These are phyloP conservation scores for Erynnis tages DNA, from an alignment of 2,888 invertebrate species.

Conservation along the genomic window DNA sequence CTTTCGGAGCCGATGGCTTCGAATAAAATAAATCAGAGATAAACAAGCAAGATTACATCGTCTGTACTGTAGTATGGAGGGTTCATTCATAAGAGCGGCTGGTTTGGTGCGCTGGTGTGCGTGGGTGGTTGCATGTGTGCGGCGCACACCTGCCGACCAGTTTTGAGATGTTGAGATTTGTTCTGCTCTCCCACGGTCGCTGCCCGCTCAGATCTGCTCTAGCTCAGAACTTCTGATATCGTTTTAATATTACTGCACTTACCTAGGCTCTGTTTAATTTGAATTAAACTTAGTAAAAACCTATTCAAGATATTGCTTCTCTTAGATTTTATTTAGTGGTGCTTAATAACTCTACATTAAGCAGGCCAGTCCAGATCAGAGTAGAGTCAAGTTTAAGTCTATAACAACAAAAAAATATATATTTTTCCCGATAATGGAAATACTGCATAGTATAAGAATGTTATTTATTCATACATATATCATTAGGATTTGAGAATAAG, in stretches of 20 bases:
- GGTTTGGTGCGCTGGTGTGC: slow-evolving; percentile 52
- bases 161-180: slow-evolving; percentile 81
- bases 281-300: too few species aligned
- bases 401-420: too few species aligned
- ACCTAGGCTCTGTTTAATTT: slow-evolving; percentile 11
- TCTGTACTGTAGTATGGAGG: slow-evolving; percentile 44
- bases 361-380: too few species aligned
- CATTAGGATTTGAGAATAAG: too few species aligned
- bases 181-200: slow-evolving; percentile 80
- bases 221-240: slow-evolving; percentile 68
- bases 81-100: slow-evolving; percentile 76
- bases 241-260: slow-evolving; percentile 54
- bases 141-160: slow-evolving; percentile 79
- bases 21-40: slow-evolving; percentile 79
- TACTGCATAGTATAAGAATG: too few species aligned
- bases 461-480: too few species aligned
- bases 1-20: slow-evolving; percentile 67
- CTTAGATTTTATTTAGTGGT: too few species aligned
- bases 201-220: slow-evolving; percentile 74
- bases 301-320: too few species aligned
- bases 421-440: too few species aligned
- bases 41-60: slow-evolving; percentile 70
- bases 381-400: too few species aligned
- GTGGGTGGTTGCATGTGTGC: slow-evolving; percentile 43
- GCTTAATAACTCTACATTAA: too few species aligned